phyloP scores from a whole-genome alignment of 2,113 vertebrate species.

The Lasiurus cinereus region DNA sequence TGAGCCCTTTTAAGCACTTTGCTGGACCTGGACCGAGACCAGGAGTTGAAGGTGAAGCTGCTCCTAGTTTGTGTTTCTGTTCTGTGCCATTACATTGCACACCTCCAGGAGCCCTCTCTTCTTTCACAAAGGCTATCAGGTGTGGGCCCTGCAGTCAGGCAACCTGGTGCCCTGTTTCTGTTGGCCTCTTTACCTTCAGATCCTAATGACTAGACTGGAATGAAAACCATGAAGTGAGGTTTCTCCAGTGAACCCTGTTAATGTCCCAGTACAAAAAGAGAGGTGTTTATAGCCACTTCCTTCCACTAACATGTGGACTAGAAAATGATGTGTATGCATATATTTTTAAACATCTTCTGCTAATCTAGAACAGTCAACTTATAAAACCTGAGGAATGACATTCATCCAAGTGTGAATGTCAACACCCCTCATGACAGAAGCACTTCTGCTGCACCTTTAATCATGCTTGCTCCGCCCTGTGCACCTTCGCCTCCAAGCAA shows the following conservation, averaged over 20 bases:
- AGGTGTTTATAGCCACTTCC: neutral
- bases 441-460: rapidly evolving
- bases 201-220: neutral
- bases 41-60: neutral
- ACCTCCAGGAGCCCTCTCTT: neutral
- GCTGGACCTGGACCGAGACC: neutral
- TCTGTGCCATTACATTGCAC: neutral
- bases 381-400: neutral
- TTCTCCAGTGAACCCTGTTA: neutral
- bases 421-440: neutral
- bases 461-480: rapidly evolving
- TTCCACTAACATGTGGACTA: neutral
- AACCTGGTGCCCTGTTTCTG: neutral
- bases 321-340: slow-evolving; percentile 15
- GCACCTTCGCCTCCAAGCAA: neutral
- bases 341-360: slow-evolving; percentile 45
- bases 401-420: neutral
- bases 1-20: neutral
- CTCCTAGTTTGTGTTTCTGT: neutral
- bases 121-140: neutral
- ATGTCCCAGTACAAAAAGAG: neutral
- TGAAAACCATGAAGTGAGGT: neutral
- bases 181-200: neutral
- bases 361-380: slow-evolving; percentile 43
- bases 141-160: neutral